Evolutionary conservation across 1,140 invertebrate species (phyloP), one percentile per base, ranked within the genome.

Genomic region (Chironomus tepperi): DNA sequence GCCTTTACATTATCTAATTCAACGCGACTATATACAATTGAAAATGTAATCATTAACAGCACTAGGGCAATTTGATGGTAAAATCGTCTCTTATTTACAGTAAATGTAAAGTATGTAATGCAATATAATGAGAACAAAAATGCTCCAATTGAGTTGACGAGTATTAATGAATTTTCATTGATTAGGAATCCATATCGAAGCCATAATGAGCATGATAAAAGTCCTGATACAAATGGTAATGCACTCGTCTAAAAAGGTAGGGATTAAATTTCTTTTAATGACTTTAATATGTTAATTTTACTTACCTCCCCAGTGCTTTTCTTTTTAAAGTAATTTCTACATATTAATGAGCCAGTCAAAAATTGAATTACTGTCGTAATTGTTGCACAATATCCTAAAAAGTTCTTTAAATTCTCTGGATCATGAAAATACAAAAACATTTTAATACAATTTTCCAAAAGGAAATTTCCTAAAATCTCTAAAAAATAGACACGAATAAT

Each of bases 181-280:
- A 88, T 88, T 75, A 91, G 79, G 73, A 88, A 81, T n/a, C 89
- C 89, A 83, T 91, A 91, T 75, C 85, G 83, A n/a, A 90, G 76
- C 89, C 89, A 91, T 70, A 90, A 83, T 78, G 86, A 80, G 73
- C 80, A 81, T 89, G 90, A 91, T 79, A 92, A 83, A 79, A 90
- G 88, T 77, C 91, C 91, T 77, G 88, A 89, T 74, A 92, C 82
- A 83, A 93, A 93, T 73, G 91, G 89, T 75, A 93, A 84, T 0
- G 87, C 85, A 5, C 91, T 91, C 8, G 88, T 84, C 78, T 92
- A 86, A 87, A 75, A 81, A 80, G 77, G 80, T 77, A 64, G 47
- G 73, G 74, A 47, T 15, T 12, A 57, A 57, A 57, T 57, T 7
- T 47, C 15, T 3, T 3, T 57, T 57, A n/a, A 57, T 57, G 8